Conservation (phyloP, 1,140 invertebrate species). For the Aphidius gifuensis region DNA sequence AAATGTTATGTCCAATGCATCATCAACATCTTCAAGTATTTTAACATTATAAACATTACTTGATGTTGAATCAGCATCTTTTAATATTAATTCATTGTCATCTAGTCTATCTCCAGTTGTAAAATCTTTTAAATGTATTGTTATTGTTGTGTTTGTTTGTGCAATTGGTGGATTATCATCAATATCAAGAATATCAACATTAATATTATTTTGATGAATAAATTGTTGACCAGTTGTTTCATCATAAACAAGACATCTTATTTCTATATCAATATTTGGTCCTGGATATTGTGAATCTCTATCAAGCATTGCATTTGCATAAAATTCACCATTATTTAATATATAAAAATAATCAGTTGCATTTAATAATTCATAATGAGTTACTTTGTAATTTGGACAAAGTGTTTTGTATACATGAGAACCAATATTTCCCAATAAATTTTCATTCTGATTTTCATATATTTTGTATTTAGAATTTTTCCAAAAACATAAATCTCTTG, state of each 20-base stretch:
- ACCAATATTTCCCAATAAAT: constrained; percentile 45
- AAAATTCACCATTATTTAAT: constrained; percentile 32
- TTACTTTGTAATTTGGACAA: constrained; percentile 40
- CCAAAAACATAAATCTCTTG: constrained; percentile 54
- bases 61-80: constrained; percentile 40
- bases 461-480: constrained; percentile 44
- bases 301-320: constrained; percentile 39
- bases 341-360: constrained; percentile 44
- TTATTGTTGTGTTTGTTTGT: constrained; percentile 36
- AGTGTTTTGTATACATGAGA: constrained; percentile 37
- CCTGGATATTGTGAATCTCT: constrained; percentile 43
- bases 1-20: constrained; percentile 43
- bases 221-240: constrained; percentile 34
- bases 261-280: constrained; percentile 31
- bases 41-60: constrained; percentile 43
- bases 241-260: constrained; percentile 44
- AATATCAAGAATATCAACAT: constrained; percentile 45
- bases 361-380: constrained; percentile 44
- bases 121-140: constrained; percentile 41
- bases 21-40: constrained; percentile 39
- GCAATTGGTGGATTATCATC: constrained; percentile 51
- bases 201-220: constrained; percentile 33
- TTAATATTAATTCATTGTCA: constrained; percentile 42
- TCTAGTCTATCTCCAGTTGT: constrained; percentile 39
- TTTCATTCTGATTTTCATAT: constrained; percentile 51